Percentiles rank a stretch among this genome's conserved stretches.
phyloP scores from a whole-genome alignment of 1,140 invertebrate genomes.

The Philopotamus ludificatus region DNA sequence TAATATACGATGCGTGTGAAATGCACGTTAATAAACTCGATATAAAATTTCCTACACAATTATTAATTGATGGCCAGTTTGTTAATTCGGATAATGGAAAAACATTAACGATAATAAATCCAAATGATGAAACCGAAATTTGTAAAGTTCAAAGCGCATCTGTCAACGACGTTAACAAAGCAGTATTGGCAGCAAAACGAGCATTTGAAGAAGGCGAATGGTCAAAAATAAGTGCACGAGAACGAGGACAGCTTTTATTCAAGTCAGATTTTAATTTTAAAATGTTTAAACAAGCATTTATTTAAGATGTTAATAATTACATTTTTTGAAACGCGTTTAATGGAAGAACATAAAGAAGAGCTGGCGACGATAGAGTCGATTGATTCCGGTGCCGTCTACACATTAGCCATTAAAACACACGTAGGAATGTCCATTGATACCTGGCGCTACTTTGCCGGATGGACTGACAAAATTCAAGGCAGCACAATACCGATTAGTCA shows the following conservation, averaged over 20 bases:
- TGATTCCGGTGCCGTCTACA: slow-evolving; percentile 94
- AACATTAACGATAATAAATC: slow-evolving; percentile 74
- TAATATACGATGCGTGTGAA: slow-evolving; percentile 72
- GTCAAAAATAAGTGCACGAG: slow-evolving; percentile 83
- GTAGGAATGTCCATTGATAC: slow-evolving; percentile 92
- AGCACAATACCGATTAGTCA: slow-evolving; percentile 86
- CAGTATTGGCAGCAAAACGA: slow-evolving; percentile 79
- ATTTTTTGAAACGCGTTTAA: slow-evolving; percentile 70
- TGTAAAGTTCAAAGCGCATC: slow-evolving; percentile 78
- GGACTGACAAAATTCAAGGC: slow-evolving; percentile 93
- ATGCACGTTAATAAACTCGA: slow-evolving; percentile 81
- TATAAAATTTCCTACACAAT: slow-evolving; percentile 81
- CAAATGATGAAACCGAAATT: slow-evolving; percentile 79
- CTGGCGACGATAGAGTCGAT: slow-evolving; percentile 89
- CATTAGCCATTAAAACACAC: slow-evolving; percentile 91
- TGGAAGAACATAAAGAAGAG: slow-evolving; percentile 93
- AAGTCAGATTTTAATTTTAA: slow-evolving; percentile 54
- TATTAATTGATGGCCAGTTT: slow-evolving; percentile 91
- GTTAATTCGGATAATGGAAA: slow-evolving; percentile 71
- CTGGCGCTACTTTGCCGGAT: slow-evolving; percentile 91
- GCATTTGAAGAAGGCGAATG: slow-evolving; percentile 88
- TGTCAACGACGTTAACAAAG: slow-evolving; percentile 78
- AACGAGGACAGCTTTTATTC: slow-evolving; percentile 72
- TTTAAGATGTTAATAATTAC: too few relatives aligned
- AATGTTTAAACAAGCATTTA: neutral